Conservation (phyloP, 2,797 vertebrate genomes). For the Alosa sapidissima region DNA sequence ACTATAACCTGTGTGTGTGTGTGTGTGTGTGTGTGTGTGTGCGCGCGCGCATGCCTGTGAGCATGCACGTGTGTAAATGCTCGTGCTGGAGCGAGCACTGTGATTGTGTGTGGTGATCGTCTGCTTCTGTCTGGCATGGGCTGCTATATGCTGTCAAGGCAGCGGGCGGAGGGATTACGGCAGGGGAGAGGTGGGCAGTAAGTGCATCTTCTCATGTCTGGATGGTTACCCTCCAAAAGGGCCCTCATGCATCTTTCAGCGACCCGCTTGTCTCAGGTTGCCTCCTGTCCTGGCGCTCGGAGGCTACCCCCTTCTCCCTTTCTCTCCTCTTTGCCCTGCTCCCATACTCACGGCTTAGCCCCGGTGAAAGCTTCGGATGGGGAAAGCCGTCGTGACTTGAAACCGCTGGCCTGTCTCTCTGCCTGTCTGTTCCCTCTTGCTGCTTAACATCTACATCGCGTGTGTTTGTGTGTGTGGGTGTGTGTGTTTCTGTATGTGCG, state of each 20-base stretch:
- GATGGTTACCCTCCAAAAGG: slow-evolving; percentile 30
- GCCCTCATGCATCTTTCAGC: slow-evolving; percentile 23
- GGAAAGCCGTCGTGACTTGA: too few species aligned
- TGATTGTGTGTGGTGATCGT: not conserved
- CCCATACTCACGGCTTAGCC: not conserved
- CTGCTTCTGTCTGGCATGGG: not conserved
- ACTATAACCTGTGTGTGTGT: not conserved
- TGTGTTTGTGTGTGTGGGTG: too few species aligned
- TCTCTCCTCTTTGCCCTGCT: not conserved
- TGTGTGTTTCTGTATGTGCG: too few species aligned
- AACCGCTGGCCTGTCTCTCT: not conserved
- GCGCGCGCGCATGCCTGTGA: not conserved
- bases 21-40: slow-evolving; percentile 7
- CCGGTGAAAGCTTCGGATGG: not conserved
- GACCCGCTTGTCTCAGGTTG: slow-evolving; percentile 22
- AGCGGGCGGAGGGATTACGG: not conserved
- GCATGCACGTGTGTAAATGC: not conserved
- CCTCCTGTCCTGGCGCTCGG: not conserved
- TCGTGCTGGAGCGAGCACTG: not conserved
- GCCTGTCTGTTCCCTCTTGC: too few species aligned
- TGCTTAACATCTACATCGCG: too few species aligned
- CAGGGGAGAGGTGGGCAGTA: not conserved
- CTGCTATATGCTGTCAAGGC: too few species aligned
- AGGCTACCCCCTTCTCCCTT: not conserved
- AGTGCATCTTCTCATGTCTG: slow-evolving; percentile 18